A percentile compares a stretch with the other conserved stretches of the same genome.
phyloP scores from a whole-genome alignment of 2,113 vertebrate species.

The Gobiocypris rarus region DNA sequence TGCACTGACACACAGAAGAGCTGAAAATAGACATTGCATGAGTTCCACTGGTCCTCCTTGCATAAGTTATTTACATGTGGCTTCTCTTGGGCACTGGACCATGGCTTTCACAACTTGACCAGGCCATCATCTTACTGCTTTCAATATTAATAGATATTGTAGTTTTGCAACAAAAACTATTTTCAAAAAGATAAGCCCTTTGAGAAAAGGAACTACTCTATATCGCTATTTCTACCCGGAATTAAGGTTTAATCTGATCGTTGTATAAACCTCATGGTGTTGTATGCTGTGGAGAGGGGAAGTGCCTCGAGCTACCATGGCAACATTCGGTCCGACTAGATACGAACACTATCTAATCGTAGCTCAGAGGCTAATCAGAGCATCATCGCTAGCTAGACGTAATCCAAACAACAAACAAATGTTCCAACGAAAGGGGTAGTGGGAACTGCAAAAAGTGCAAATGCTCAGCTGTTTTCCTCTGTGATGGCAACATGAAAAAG shows the following conservation, averaged over 20 bases:
- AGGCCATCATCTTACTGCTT: conserved; percentile 50
- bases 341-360: conserved; percentile 47
- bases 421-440: conserved; percentile 77
- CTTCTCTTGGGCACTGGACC: conserved; percentile 44
- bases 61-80: conserved; percentile 63
- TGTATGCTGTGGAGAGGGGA: conserved; percentile 78
- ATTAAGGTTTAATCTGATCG: too few relatives aligned
- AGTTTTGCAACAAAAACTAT: conserved; percentile 9
- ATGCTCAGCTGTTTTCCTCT: conserved; percentile 80
- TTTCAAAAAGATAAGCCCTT: conserved; percentile 78
- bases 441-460: conserved; percentile 87
- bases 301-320: conserved; percentile 83
- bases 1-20: conserved; percentile 85
- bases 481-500: conserved; percentile 68
- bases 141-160: conserved; percentile 4
- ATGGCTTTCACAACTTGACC: conserved; percentile 51
- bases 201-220: conserved; percentile 77
- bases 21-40: conserved; percentile 88
- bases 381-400: conserved; percentile 24
- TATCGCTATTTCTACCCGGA: conserved; percentile 75
- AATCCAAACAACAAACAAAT: conserved; percentile 69
- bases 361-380: conserved; percentile 26
- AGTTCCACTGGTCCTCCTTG: conserved; percentile 86
- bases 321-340: conserved; percentile 67
- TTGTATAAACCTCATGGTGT: too few relatives aligned